Base-by-base conservation (phyloP, 2,113 vertebrate genomes). In the Calidris pygmaea region DNA sequence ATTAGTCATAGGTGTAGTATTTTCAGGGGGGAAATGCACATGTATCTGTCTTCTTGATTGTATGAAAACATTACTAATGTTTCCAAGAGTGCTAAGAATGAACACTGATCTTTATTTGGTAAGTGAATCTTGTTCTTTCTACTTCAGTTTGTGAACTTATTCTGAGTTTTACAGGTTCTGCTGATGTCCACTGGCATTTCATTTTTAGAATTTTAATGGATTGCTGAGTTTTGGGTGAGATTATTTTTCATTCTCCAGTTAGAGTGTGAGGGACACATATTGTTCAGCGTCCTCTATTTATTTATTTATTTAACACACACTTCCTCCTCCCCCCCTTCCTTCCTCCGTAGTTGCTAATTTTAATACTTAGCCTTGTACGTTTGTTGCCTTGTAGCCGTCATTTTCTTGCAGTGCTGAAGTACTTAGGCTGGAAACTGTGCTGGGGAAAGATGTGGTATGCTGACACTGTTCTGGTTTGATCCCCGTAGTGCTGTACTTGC, bases 231-330 rank as follows among this genome's bases (percentile, higher is more conserved):
- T 63, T 30, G 23, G 2, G 8, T 70, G 15, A 59, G 6, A 41
- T 60, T 55, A 35, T 37, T 78, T 93, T 81, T 87, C 7, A 27
- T 21, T 79, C 11, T 59, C 1, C 10, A 1, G 58, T 66, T 74
- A 86, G 24, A 47, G 13, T 3, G 4, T 13, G 26, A 7, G 23
- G 10, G 13, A 30, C 9, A 23, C 1, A 0, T 47, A 62, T 70
- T 29, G 12, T 70, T 58, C 35, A 12, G 10, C 26, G 7, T 17
- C 5, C 9, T 47, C 5, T 45, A 47, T 12, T 8, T 29, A 12
- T 34, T 71, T 23, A 9, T 75, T 85, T 78, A 52, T 16, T 4
- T 7, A 22, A 23, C 16, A 3, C 37, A 39, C 37, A 39, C 37
- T 16, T 6, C 22, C 7, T 4, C 10, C 26, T 16, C 17, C 10